Evolutionary conservation across 2,113 vertebrate species (phyloP), one percentile per base, ranked within the genome.

Genomic region (Mormyrus lacerda): DNA sequence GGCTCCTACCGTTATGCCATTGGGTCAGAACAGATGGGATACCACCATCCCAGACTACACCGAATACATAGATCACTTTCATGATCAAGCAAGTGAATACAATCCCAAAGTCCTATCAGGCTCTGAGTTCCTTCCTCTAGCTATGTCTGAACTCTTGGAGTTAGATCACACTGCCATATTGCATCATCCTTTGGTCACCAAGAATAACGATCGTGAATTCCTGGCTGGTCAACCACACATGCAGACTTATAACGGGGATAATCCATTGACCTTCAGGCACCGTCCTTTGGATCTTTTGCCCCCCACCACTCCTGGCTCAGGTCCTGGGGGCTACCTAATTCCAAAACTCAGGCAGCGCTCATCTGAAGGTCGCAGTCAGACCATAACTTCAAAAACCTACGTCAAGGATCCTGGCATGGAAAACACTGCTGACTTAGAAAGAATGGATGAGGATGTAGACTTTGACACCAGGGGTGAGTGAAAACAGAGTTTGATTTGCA

Each of bases 401-500:
- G 35, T 31, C 3, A 39, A 24, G 21, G 5, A 24, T 6, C 31
- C 48, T 79, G 48, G 76, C 73, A 84, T 51, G 1, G 95, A 94
- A 1, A 83, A 90, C 1, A 39, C 92, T 90, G 92, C 94, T 1
- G 83, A 91, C 42, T 89, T 91, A 0, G 90, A 91, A 45, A 92
- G 45, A 50, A n/a, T 96, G 92, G 97, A 97, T 4, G 97, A 97
- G 8, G 95, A 97, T 0, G 90, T 95, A 24, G 83, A 95, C 87
- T 94, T 97, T 79, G 95, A 97, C 90, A 94, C 96, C 0, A 95
- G 96, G 15, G 97, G 98, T 99, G 94, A 97, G 95, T 35, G 27
- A 31, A 69, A 69, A 13, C 61, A 65, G 58, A 61, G 2, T n/a
- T 65, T 65, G 8, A n/a, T 24, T n/a, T n/a, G 21, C 24, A 61